Conservation (phyloP, 2,888 invertebrate species). For the Drosophila fulvimacula region DNA sequence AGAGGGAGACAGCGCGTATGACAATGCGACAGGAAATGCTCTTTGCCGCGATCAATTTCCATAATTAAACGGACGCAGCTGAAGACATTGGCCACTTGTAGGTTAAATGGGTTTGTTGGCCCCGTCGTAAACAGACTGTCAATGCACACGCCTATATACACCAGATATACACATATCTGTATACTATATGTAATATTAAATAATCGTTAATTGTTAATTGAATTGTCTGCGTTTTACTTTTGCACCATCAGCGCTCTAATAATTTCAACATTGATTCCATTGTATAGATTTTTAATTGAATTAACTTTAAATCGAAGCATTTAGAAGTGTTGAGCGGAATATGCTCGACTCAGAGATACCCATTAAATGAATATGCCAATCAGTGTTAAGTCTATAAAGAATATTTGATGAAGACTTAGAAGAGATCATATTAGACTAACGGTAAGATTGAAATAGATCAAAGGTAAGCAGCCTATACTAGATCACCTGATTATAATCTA, state of each 20-base stretch:
- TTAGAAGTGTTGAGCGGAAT: conserved; percentile 6
- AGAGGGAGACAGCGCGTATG: conserved; percentile 16
- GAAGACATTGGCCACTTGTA: conserved; percentile 75
- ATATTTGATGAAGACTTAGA: too few relatives aligned
- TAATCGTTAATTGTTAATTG: conserved; percentile 64
- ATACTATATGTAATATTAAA: conserved; percentile 4
- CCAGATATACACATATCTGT: neutral
- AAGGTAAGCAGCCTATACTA: neutral
- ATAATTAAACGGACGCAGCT: conserved; percentile 75
- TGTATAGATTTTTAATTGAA: conserved; percentile 57
- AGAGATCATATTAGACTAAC: neutral
- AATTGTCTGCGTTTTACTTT: conserved; percentile 72
- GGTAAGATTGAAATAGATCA: neutral
- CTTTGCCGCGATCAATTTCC: conserved; percentile 81
- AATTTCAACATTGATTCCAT: conserved; percentile 79
- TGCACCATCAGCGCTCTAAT: conserved; percentile 75
- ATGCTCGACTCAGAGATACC: conserved; percentile 4
- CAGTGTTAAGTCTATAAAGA: neutral
- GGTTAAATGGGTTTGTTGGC: conserved; percentile 82
- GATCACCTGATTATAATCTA: neutral
- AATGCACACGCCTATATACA: conserved; percentile 11
- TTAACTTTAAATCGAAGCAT: conserved; percentile 35
- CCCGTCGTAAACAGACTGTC: conserved; percentile 36
- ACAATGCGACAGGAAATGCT: conserved; percentile 78
- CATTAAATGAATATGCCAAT: neutral